Percentiles rank a stretch among this genome's conserved stretches.
Conservation (phyloP, 2,888 invertebrate species). For the Hyalella azteca region DNA sequence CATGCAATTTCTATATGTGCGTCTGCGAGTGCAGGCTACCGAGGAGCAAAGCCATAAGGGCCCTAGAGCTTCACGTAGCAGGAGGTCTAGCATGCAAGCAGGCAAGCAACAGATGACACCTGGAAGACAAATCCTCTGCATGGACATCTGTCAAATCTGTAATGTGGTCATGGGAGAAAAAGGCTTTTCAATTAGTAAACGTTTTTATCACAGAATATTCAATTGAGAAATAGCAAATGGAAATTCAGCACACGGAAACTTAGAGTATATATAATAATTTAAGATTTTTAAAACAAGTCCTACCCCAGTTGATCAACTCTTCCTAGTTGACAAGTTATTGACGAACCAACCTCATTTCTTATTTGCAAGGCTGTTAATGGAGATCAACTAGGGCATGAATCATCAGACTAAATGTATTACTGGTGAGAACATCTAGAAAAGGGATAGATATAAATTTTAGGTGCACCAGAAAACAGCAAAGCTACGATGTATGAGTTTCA, state of each 20-base stretch:
- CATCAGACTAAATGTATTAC: slow-evolving; percentile 21
- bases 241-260: not conserved
- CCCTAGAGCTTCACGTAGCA: slow-evolving; percentile 16
- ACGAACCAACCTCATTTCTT: slow-evolving; percentile 14
- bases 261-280: slow-evolving; percentile 1
- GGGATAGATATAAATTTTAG: slow-evolving; percentile 35
- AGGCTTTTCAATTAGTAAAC: slow-evolving; percentile 33
- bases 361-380: not conserved
- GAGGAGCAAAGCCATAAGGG: not conserved
- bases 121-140: slow-evolving; percentile 30
- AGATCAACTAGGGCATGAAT: slow-evolving; percentile 35
- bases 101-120: slow-evolving; percentile 37
- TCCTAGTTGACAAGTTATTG: not conserved
- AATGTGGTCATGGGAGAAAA: slow-evolving; percentile 37
- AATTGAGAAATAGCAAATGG: not conserved
- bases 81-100: slow-evolving; percentile 29
- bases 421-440: slow-evolving; percentile 37
- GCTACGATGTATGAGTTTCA: slow-evolving; percentile 35
- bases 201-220: slow-evolving; percentile 22
- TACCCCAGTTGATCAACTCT: slow-evolving; percentile 27
- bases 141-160: slow-evolving; percentile 38
- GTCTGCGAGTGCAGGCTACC: not conserved
- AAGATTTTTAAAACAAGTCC: not conserved
- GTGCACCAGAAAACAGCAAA: slow-evolving; percentile 36
- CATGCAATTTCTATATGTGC: slow-evolving; percentile 20